Evolutionary conservation across 1,140 invertebrate genomes (phyloP).

Genomic region (Harpegnathos saltator): DNA sequence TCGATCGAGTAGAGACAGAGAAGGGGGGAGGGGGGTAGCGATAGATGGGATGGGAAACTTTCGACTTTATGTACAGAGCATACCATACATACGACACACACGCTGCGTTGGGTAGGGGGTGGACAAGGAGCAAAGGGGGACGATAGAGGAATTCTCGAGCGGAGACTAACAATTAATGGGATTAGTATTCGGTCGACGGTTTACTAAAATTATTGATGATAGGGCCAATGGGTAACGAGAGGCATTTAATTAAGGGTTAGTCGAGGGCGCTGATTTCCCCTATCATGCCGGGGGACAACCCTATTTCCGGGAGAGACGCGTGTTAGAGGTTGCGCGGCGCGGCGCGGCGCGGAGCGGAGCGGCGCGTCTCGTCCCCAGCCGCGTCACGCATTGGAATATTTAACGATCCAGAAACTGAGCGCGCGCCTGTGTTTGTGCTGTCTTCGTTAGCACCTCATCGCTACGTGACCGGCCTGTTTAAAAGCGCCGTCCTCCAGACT

Average conservation of each 20-base stretch:
- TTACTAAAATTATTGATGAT: constrained; percentile 56
- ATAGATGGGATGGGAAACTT: no score
- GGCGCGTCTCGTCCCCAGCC: constrained; percentile 29
- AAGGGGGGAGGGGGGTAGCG: no score
- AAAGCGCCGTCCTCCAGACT: constrained; percentile 19
- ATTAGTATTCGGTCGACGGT: constrained; percentile 42
- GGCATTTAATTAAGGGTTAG: constrained; percentile 55
- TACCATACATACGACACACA: no score
- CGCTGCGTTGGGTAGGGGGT: no score
- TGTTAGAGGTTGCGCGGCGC: not conserved
- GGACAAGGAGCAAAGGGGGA: not conserved
- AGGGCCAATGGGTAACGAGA: constrained; percentile 50
- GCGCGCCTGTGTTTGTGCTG: constrained; percentile 50
- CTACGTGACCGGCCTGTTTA: constrained; percentile 51
- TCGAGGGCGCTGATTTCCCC: constrained; percentile 54
- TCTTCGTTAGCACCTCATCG: constrained; percentile 57
- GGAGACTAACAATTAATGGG: constrained; percentile 7
- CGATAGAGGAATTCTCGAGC: not conserved
- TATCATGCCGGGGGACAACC: constrained; percentile 48
- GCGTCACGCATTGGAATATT: constrained; percentile 52
- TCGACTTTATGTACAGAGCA: no score
- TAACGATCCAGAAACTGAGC: constrained; percentile 55
- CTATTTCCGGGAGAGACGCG: constrained; percentile 36
- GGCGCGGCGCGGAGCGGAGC: no score
- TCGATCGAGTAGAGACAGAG: no score